Evolutionary conservation across 92 coral and sea anemone species (phyloP), one percentile per base, ranked within the genome.

Genomic region (Porites divaricata): DNA sequence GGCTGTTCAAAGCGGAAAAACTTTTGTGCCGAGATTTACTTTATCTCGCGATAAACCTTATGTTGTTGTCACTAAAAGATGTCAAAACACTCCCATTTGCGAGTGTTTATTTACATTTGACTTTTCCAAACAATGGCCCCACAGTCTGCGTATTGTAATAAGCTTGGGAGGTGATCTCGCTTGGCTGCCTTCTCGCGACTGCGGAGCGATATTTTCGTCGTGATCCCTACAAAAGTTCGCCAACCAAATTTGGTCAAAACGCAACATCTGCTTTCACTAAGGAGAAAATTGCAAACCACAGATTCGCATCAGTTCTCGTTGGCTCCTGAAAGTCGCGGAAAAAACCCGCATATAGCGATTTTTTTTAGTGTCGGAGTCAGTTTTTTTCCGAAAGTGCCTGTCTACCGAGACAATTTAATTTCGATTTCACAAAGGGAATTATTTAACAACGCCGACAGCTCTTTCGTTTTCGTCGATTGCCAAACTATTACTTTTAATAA

Each of bases 81-180:
- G 94, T 91, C 95, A 94, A 91, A 94, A 94, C 95, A 94, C 89
- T 74, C 86, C 89, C 84, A 87, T 85, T 80, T 89, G 89, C 93
- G 89, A 85, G 91, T 91, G 95, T 91, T 94, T 94, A 89, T 93
- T 93, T 93, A 87, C 93, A 90, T 85, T 74, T 66, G 84, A 59
- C 67, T 87, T 81, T 85, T 73, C 81, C 51, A 81, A 84, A 94
- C 91, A 89, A 89, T 83, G 81, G 78, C 35, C 82, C 81, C 67
- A 89, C 89, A 85, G 91, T 92, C 79, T 83, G 87, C 76, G 59
- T 63, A 82, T 82, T 72, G 22, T 52, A 81, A 81, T 70, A 77
- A 70, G 69, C 50, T 54, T 13, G 28, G 17, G 65, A 17, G 51
- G 50, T 72, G 25, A 50, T 59, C 86, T 20, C 72, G 26, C 61